These are phyloP conservation scores for Agonopterix arenella DNA, from an alignment of 2,888 invertebrate genomes.

Conservation along the genomic window DNA sequence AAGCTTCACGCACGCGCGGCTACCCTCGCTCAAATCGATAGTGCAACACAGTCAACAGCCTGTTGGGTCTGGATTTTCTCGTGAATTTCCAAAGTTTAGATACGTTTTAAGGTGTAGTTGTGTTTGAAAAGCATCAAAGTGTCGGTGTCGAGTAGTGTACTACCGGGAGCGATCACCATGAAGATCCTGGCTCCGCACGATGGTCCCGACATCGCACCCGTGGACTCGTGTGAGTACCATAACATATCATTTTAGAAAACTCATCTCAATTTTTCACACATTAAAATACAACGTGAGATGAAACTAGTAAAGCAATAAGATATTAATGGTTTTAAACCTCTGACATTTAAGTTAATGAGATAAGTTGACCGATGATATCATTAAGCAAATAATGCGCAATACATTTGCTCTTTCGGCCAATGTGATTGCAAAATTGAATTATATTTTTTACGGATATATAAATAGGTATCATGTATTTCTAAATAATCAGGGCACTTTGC, in stretches of 20 bases:
- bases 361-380: neutral
- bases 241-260: slow-evolving; percentile 4
- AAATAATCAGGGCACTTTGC: too few species aligned
- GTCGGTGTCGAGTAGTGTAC: slow-evolving; percentile 65
- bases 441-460: too few species aligned
- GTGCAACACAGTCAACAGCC: slow-evolving; percentile 64
- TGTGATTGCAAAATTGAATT: too few species aligned
- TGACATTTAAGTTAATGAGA: neutral
- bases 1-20: slow-evolving; percentile 44
- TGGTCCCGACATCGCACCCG: slow-evolving; percentile 77
- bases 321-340: neutral
- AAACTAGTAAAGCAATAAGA: too few species aligned
- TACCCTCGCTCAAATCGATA: slow-evolving; percentile 49
- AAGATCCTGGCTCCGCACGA: slow-evolving; percentile 73
- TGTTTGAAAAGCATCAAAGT: slow-evolving; percentile 49
- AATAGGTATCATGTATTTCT: too few species aligned
- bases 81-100: slow-evolving; percentile 27
- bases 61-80: slow-evolving; percentile 52
- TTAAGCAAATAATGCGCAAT: neutral
- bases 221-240: slow-evolving; percentile 63
- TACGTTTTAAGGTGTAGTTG: slow-evolving; percentile 32
- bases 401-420: neutral
- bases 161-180: slow-evolving; percentile 63
- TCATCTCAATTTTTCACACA: too few species aligned
- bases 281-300: too few species aligned